Evolutionary conservation across 2,113 vertebrate species (phyloP), one percentile per base, ranked within the genome.

Genomic region (Sarotherodon lohbergeri): DNA sequence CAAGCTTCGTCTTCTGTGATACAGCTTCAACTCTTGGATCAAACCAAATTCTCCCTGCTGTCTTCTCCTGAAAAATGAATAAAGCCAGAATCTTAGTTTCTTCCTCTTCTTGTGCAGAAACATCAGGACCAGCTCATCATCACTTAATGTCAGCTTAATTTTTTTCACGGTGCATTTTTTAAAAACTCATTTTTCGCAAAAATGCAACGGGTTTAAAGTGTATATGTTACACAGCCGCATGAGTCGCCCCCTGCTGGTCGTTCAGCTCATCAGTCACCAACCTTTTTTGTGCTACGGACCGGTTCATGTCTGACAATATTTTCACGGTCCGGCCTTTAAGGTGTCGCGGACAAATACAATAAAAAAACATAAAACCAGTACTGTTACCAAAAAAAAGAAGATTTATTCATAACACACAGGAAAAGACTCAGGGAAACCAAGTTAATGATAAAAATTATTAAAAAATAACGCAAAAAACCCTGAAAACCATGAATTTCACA

Each of bases 21-120:
- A 66, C 10, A 0, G 61, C 34, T 39, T 39, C 61, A 66, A 66
- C 61, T 39, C 29, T 34, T 34, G 29, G 59, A 34, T 63, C 29
- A 63, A 63, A 63, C 29, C 59, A 34, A 63, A 34, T 63, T 34
- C 11, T 68, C 6, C 19, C 63, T 68, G 63, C 11, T 39, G 63
- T 22, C 19, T 13, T 39, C 6, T 39, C 4, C 34, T 66, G 10
- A 39, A 66, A 66, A 39, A n/a, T 39, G 34, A 66, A 66, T 22
- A 66, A 39, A 39, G 34, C 6, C 61, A 13, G 11, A 68, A 39
- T 68, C 34, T 68, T 19, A 22, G 61, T 68, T 22, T 68, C 19
- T 13, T 68, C 6, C 34, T 39, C 19, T 68, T 68, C 34, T 68
- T 68, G 61, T 39, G 19, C 19, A 68, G 61, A 68, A 68, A 68